Base-by-base conservation (phyloP, 2,797 vertebrate species). In the Adrianichthys oophorus region DNA sequence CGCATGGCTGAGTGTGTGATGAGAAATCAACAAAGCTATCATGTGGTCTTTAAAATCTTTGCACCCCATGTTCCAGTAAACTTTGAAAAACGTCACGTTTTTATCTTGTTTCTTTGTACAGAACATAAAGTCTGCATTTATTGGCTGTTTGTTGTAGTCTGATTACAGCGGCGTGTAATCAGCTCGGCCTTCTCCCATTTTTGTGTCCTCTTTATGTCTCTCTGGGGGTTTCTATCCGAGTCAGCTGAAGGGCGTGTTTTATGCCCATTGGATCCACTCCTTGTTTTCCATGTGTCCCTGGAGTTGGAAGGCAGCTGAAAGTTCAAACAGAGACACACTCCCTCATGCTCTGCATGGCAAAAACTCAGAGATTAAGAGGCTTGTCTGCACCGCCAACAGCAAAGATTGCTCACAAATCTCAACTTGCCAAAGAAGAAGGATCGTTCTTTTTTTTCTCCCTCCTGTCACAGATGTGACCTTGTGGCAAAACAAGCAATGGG, bases 321-420 rank as follows among this genome's bases (percentile, higher is more conserved):
- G 86, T 91, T 91, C 84, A 89, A 89, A 89, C 88, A 88, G 79
- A 88, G 76, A 87, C 82, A 81, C 83, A 83, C 85, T 88, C 78
- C 82, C 82, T 85, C 81, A 82, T 80, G 79, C 82, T 78, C 82
- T 76, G 83, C 82, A 87, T 81, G 72, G 82, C 72, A 76, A 84
- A 79, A 84, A 88, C 87, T 85, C 82, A 79, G 83, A 90, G 86
- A 90, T 90, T 87, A 89, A 79, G 84, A 80, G 86, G 89, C 87
- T 88, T 89, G 76, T 84, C 85, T 85, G 75, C 73, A 69, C 78
- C 54, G 74, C 75, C 62, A 81, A 74, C 84, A 82, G 86, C 80
- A 71, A 54, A 79, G 79, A 88, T 72, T 74, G 72, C 78, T 86
- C 83, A 67, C 79, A 67, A 59, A 79, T 81, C 54, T 46, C 48